phyloP scores from a whole-genome alignment of 2,113 vertebrate genomes.

The Pheucticus melanocephalus region DNA sequence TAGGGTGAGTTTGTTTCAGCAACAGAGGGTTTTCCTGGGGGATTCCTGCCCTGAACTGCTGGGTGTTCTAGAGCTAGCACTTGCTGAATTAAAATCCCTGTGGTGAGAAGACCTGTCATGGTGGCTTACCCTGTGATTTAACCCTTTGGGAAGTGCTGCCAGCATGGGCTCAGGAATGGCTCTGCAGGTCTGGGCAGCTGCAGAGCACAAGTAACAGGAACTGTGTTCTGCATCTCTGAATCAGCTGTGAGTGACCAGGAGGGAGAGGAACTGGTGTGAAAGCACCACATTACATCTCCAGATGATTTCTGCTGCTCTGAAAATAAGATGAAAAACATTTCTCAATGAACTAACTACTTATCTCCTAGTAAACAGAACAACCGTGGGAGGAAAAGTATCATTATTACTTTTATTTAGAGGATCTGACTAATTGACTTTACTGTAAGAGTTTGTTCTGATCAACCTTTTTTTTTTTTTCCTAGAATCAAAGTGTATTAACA shows the following conservation, averaged over 20 bases:
- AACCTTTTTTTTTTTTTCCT: not conserved
- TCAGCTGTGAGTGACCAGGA: not conserved
- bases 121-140: not conserved
- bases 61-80: not conserved
- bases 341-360: not conserved
- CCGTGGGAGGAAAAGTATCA: not conserved
- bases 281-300: not conserved
- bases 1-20: not conserved
- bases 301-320: not conserved
- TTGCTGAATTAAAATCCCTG: not conserved
- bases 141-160: not conserved
- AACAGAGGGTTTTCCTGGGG: not conserved
- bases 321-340: not conserved
- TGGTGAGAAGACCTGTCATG: not conserved
- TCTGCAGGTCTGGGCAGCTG: not conserved
- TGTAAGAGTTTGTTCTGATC: not conserved
- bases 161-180: rapidly evolving
- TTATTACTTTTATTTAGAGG: not conserved
- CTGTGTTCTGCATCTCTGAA: rapidly evolving
- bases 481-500: not conserved
- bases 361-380: not conserved
- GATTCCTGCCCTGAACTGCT: not conserved
- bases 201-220: rapidly evolving
- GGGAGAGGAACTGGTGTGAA: not conserved
- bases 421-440: not conserved